Base-by-base conservation (phyloP, 2,797 vertebrate genomes). In the Telmatherina bonti region DNA sequence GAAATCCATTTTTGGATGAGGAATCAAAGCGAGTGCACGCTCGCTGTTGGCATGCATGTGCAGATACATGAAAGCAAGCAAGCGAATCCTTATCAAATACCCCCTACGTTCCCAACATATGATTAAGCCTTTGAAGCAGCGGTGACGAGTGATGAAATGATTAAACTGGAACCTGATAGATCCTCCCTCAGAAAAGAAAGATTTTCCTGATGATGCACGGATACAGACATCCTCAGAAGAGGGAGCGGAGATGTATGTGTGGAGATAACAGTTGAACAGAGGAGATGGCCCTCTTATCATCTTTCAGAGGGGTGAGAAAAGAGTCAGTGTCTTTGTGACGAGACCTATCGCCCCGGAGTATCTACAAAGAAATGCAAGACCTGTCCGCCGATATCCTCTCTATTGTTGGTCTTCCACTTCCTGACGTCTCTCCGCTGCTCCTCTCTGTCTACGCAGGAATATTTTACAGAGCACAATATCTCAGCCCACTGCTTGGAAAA, bases 231-330 rank as follows among this genome's bases (percentile, higher is more conserved):
- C 41, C 16, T 79, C 78, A 66, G 62, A 77, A 70, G 74, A 83
- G 67, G 70, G 56, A 12, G 57, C 6, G 9, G 29, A 82, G 82
- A 87, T 78, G 27, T 58, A 76, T 52, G 53, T 13, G 54, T 3
- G 30, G 43, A 69, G 89, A 91, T 91, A 92, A 88, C 24, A 7
- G 66, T 7, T 29, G 54, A 20, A 75, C 59, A 60, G 76, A 83
- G 65, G 70, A 86, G 81, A 82, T 69, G n/a, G 0, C 22, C 61
- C 63, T 49, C 73, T 86, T 91, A 89, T 92, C 89, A 38, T 49
- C 58, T 85, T 79, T 76, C 72, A 72, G 62, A 69, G 24, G 55
- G 79, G 66, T 63, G 59, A 81, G 67, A 58, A 79, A 88, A 72
- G 81, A 77, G 62, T 36, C 7, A 8, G 63, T 35, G 52, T 76